Evolutionary conservation across 2,888 invertebrate genomes (phyloP).

Genomic region (Heliconius ismenius): DNA sequence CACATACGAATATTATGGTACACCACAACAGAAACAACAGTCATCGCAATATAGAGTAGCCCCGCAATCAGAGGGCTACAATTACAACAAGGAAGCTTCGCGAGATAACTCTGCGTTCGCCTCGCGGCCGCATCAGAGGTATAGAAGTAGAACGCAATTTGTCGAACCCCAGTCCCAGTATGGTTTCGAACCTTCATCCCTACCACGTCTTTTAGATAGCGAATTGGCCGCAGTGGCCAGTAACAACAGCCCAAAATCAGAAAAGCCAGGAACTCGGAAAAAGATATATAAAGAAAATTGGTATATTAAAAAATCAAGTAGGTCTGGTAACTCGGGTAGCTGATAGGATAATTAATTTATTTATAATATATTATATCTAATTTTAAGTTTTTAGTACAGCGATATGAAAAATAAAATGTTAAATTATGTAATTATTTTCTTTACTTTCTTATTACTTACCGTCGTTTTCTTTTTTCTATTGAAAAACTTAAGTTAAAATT

Average conservation of each 20-base stretch:
- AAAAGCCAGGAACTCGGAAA: conserved; percentile 69
- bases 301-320: conserved; percentile 74
- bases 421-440: conserved; percentile 5
- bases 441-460: not conserved
- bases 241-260: conserved; percentile 68
- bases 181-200: conserved; percentile 72
- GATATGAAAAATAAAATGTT: conserved; percentile 37
- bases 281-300: conserved; percentile 76
- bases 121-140: conserved; percentile 60
- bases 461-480: conserved; percentile 20
- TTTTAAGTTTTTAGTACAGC: conserved; percentile 51
- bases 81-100: conserved; percentile 60
- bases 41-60: conserved; percentile 60
- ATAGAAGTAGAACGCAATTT: conserved; percentile 64
- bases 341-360: conserved; percentile 62
- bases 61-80: conserved; percentile 60
- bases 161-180: conserved; percentile 78
- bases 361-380: conserved; percentile 53
- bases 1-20: conserved; percentile 50
- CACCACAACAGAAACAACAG: conserved; percentile 58
- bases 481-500: conserved; percentile 42
- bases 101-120: conserved; percentile 64
- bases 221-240: conserved; percentile 73
- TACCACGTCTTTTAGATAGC: conserved; percentile 69
- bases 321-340: conserved; percentile 65